A percentile compares a stretch with the other conserved stretches of the same genome.
phyloP scores from a whole-genome alignment of 1,140 invertebrate species.

The Drosophila biarmipes region DNA sequence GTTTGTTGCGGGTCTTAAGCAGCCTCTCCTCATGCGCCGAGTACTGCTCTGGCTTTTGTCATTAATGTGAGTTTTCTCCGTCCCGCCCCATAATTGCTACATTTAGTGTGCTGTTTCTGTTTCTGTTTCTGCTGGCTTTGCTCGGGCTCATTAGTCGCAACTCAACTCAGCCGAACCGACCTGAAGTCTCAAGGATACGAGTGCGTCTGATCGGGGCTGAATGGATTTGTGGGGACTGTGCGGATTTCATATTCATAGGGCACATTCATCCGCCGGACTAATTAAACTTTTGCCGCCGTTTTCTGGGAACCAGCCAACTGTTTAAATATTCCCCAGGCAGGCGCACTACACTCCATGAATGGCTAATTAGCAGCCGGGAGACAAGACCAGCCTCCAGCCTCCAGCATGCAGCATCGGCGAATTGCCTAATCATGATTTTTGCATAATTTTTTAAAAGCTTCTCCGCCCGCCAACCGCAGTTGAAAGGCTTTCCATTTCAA shows the following conservation, averaged over 20 bases:
- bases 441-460: conserved; percentile 76
- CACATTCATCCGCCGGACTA: conserved; percentile 39
- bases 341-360: conserved; percentile 51
- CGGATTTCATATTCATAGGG: conserved; percentile 51
- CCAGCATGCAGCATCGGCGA: conserved; percentile 47
- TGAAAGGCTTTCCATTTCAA: conserved; percentile 40
- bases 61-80: conserved; percentile 51
- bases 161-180: conserved; percentile 13
- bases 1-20: conserved; percentile 73
- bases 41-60: conserved; percentile 55
- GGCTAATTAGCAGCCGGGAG: conserved; percentile 61
- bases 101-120: conserved; percentile 50
- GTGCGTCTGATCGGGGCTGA: conserved; percentile 39
- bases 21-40: conserved; percentile 42
- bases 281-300: conserved; percentile 45
- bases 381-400: conserved; percentile 38
- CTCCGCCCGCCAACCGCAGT: conserved; percentile 45
- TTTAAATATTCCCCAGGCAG: conserved; percentile 46
- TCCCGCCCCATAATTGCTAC: conserved; percentile 62
- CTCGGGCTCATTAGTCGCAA: conserved; percentile 42
- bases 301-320: conserved; percentile 47
- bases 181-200: conserved; percentile 33
- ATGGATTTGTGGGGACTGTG: conserved; percentile 39
- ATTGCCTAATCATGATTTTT: conserved; percentile 77
- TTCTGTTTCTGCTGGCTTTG: conserved; percentile 22